Evolutionary conservation across 2,113 vertebrate genomes (phyloP), one percentile per base, ranked within the genome.

Genomic region (Pampusana beccarii): DNA sequence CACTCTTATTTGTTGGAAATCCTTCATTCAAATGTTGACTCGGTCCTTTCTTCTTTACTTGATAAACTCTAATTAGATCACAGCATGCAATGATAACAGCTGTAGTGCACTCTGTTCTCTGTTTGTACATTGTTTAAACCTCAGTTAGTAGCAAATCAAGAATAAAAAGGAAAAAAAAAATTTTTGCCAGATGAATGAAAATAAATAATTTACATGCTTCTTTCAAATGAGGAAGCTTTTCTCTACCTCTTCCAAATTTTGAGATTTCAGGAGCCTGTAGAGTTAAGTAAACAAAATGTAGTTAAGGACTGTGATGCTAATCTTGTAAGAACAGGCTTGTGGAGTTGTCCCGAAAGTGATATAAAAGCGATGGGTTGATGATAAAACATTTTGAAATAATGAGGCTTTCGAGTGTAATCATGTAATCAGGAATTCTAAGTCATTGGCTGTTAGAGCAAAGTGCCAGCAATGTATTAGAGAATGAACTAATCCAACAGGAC

Each of bases 371-470:
- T 84, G 79, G 94, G 71, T 18, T 91, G 72, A 87, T 48, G 83
- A 73, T 93, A 88, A 95, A 95, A 80, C 62, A 36, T 50, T 91
- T 92, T 78, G 89, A 92, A 93, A 84, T 91, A 93, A 96, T 92
- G 88, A 84, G 81, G 71, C 90, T 90, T 94, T 78, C 88, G 92
- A 86, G 88, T 73, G 34, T 65, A 93, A 86, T 87, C 26, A 64
- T 80, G 56, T 83, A 65, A 91, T 94, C 80, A 80, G 48, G 42
- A 92, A 78, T 88, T 90, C 66, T 79, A 75, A 91, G 80, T 85
- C 10, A 46, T 50, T 91, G 51, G 31, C 64, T 89, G 65, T 71
- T 93, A 72, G 16, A 97, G 42, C 23, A 74, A 90, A 82, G 54
- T 77, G 72, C 48, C 51, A 80, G 38, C 51, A 85, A 69, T 25